Conservation (phyloP, 2,113 vertebrate species). For the Anseranas semipalmata region DNA sequence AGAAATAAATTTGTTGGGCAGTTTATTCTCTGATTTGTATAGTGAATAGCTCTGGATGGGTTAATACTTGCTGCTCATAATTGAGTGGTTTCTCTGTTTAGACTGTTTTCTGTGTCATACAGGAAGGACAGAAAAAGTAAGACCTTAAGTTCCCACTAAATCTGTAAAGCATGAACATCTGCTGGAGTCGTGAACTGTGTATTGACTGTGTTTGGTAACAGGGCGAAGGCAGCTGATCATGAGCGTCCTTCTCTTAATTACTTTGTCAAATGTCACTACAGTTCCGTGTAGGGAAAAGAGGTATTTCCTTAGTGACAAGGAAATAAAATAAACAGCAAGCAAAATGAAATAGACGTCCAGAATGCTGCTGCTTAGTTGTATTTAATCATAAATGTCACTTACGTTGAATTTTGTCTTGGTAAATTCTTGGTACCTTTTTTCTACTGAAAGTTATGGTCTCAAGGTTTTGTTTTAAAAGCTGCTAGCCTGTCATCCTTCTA, state of each 20-base stretch:
- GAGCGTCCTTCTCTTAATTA: constrained; percentile 35
- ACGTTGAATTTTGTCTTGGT: neutral
- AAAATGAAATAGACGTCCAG: neutral
- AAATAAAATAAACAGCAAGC: constrained; percentile 19
- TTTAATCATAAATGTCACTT: neutral
- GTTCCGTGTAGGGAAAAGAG: neutral
- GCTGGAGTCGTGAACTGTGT: constrained; percentile 48
- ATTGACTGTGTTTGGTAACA: constrained; percentile 25
- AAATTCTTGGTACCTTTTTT: neutral
- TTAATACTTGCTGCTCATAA: constrained; percentile 37
- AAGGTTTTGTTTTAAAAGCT: neutral
- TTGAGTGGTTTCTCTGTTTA: constrained; percentile 20
- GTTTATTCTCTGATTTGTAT: neutral
- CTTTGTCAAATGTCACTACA: constrained; percentile 49
- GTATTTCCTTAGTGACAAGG: constrained; percentile 38
- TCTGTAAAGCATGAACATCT: constrained; percentile 24
- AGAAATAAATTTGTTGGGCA: neutral
- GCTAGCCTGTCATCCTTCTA: neutral
- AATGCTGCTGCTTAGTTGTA: neutral
- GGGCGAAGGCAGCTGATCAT: constrained; percentile 42
- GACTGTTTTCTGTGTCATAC: neutral
- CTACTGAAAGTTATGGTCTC: neutral
- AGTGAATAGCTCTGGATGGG: neutral
- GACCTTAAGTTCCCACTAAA: neutral
- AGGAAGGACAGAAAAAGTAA: constrained; percentile 34